Conservation (phyloP, 2,797 vertebrate species). For the Hemibagrus guttatus region DNA sequence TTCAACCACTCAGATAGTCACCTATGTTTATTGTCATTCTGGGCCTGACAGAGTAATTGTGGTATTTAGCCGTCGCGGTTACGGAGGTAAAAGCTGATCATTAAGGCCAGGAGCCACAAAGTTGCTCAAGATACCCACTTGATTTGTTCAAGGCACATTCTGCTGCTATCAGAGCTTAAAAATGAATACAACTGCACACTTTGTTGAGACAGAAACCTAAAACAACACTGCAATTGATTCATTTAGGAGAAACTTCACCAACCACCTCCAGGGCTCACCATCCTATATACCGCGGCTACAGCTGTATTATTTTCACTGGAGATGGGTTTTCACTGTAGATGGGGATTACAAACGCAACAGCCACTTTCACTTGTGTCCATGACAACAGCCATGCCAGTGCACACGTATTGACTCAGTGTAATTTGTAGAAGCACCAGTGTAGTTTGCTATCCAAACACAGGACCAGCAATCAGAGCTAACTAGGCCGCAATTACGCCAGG, state of each 20-base stretch:
- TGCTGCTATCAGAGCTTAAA: neutral
- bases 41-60: conserved; percentile 64
- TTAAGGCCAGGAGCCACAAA: conserved; percentile 33
- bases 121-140: conserved; percentile 13
- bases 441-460: conserved; percentile 77
- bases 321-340: conserved; percentile 9
- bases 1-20: conserved; percentile 62
- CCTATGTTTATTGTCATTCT: conserved; percentile 65
- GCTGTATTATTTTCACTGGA: conserved; percentile 24
- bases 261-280: neutral
- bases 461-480: conserved; percentile 75
- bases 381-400: conserved; percentile 43
- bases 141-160: neutral
- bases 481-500: conserved; percentile 73
- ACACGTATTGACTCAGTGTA: conserved; percentile 61
- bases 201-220: neutral
- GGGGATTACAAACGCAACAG: conserved; percentile 26
- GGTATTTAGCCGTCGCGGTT: conserved; percentile 40
- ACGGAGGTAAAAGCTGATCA: conserved; percentile 32
- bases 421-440: conserved; percentile 70
- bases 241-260: neutral
- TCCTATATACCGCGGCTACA: neutral
- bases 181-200: neutral
- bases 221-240: neutral
- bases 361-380: conserved; percentile 41